phyloP scores from a whole-genome alignment of 2,113 vertebrate genomes.

The Coptodon rendalli region DNA sequence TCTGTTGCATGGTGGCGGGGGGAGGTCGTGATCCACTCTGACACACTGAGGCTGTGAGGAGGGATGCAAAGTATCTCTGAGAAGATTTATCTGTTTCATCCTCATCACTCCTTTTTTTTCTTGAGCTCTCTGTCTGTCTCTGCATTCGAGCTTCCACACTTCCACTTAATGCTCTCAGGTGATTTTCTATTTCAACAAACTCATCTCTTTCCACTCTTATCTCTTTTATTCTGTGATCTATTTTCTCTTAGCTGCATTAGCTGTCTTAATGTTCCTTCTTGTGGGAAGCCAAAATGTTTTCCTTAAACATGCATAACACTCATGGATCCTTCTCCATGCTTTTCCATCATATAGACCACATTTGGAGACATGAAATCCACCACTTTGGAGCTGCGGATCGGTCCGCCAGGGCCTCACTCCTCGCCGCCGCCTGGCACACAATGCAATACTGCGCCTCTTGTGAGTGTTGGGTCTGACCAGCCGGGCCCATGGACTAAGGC shows the following conservation, averaged over 20 bases:
- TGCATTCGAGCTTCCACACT: not conserved
- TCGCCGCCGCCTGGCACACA: not conserved
- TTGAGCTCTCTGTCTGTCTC: not conserved
- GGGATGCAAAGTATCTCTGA: not conserved
- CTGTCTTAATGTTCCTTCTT: not conserved
- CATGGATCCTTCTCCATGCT: not conserved
- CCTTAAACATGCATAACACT: rapidly evolving
- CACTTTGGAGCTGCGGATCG: not conserved
- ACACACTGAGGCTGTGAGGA: not conserved
- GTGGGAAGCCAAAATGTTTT: not conserved
- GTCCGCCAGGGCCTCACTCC: not conserved
- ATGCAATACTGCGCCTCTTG: not conserved
- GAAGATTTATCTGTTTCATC: not conserved
- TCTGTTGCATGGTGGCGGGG: not conserved
- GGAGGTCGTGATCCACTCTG: not conserved
- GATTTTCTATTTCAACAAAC: not conserved
- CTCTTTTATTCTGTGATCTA: not conserved
- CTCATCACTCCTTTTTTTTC: rapidly evolving
- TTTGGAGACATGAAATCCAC: not conserved
- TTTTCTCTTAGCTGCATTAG: not conserved
- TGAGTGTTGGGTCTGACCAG: rapidly evolving
- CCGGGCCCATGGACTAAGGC: not conserved
- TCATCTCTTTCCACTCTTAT: not conserved
- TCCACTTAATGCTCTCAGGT: not conserved
- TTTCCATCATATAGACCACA: rapidly evolving